Base-by-base conservation (phyloP, 2,797 vertebrate genomes). In the Etheostoma perlongum region DNA sequence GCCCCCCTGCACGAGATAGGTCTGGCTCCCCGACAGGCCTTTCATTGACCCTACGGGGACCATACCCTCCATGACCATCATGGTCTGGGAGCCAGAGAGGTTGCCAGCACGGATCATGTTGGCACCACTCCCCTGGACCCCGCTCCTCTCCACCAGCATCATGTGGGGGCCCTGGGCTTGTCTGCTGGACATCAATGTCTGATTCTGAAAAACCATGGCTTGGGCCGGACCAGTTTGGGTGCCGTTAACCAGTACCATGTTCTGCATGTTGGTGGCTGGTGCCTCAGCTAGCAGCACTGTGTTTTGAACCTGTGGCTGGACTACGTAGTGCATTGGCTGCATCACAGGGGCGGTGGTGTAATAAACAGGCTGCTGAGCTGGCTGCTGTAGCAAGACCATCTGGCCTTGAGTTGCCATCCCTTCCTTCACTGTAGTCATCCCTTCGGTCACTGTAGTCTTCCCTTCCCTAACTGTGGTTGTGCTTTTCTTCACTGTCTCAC, bases 271-370 rank as follows among this genome's bases (percentile, higher is more conserved):
- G 42, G 33, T 4, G n/a, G 36, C 23, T 19, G 72, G 76, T 6
- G 64, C 53, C 12, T 81, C 64, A 18, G 79, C 72, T 18, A 85
- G 23, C 42, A 86, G 33, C 60, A 78, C 4, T 1, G 46, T 42
- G 66, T 59, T 94, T 9, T 95, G 94, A 69, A 94, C 79, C 62
- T 93, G 89, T 0, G 95, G 94, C 46, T 95, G 95, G 67, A 94
- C 67, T 57, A 95, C 68, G 67, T 93, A 77, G 8, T 78, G 81
- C 64, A 76, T 44, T 0, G 81, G 79, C 67, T 82, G 86, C 36
- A 89, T 4, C 12, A 89, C 11, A 16, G 93, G 70, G 2, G 79
- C 82, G 0, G 88, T 61, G 59, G 93, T 85, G 60, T 93, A 96
- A 62, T 95, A 95, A 74, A 93, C n/a, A 1, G 90, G 93, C 76